Conservation (phyloP, 2,797 vertebrate species). For the Crocidura indochinensis region DNA sequence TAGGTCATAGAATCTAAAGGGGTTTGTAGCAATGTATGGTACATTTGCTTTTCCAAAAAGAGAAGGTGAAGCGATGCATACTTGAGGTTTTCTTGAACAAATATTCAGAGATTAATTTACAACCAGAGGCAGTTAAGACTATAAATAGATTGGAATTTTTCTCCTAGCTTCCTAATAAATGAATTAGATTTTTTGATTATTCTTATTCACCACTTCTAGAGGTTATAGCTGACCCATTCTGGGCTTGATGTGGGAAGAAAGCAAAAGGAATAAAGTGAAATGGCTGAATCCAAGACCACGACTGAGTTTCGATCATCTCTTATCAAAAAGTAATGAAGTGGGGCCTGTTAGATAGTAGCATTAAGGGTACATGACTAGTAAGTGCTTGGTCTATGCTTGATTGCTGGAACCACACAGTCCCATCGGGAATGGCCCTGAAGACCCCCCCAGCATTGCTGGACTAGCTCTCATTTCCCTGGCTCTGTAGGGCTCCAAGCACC, state of each 20-base stretch:
- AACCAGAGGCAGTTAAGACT: neutral
- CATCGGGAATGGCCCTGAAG: too few relatives aligned
- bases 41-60: neutral
- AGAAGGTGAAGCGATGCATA: neutral
- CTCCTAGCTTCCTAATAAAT: neutral
- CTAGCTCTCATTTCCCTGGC: too few relatives aligned
- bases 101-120: slow-evolving; percentile 7
- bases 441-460: too few relatives aligned
- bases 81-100: slow-evolving; percentile 49
- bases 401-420: too few relatives aligned
- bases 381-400: too few relatives aligned
- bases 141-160: neutral
- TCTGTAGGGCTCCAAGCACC: too few relatives aligned
- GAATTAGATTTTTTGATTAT: slow-evolving; percentile 24
- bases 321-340: too few relatives aligned
- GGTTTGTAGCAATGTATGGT: neutral
- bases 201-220: neutral
- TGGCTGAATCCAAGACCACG: neutral
- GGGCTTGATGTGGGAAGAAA: slow-evolving; percentile 26
- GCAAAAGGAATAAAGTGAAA: slow-evolving; percentile 45
- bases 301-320: too few relatives aligned
- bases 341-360: too few relatives aligned
- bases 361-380: too few relatives aligned
- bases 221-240: neutral
- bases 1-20: neutral